Percentiles rank a stretch among this genome's conserved stretches.
These are phyloP conservation scores for Campoplex capitator DNA, from an alignment of 2,888 invertebrate genomes.

Conservation along the genomic window DNA sequence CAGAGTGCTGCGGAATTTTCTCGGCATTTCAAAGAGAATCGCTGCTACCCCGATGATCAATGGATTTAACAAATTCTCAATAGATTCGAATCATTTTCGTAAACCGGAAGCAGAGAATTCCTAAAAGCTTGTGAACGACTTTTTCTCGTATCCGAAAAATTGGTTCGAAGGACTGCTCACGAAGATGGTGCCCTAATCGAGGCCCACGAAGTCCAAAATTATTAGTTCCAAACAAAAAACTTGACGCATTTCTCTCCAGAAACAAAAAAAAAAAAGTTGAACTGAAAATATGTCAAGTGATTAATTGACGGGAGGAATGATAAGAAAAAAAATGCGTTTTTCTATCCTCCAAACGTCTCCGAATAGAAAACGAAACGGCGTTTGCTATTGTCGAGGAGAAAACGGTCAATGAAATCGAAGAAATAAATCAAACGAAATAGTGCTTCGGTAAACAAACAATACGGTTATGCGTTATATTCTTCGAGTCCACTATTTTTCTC, in stretches of 20 bases:
- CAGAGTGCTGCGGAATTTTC: not conserved
- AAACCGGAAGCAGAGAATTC: not conserved
- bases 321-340: not conserved
- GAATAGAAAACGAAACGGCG: not conserved
- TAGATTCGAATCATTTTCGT: not conserved
- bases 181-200: not conserved
- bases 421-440: not conserved
- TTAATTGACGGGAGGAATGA: not conserved
- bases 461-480: conserved; percentile 18
- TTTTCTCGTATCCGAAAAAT: not conserved
- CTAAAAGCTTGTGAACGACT: not conserved
- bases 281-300: not conserved
- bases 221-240: not conserved
- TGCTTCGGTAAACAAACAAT: conserved; percentile 41
- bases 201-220: not conserved
- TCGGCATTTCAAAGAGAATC: not conserved
- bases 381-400: not conserved
- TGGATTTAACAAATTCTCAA: not conserved
- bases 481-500: conserved; percentile 22
- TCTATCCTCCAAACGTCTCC: not conserved
- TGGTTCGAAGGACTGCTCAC: not conserved
- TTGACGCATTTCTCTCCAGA: not conserved
- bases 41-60: not conserved
- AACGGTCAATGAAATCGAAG: not conserved
- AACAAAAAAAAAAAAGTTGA: not conserved